Percentiles rank a stretch among this genome's conserved stretches.
Conservation (phyloP, 2,888 invertebrate species). For the Chrysolina americana region DNA sequence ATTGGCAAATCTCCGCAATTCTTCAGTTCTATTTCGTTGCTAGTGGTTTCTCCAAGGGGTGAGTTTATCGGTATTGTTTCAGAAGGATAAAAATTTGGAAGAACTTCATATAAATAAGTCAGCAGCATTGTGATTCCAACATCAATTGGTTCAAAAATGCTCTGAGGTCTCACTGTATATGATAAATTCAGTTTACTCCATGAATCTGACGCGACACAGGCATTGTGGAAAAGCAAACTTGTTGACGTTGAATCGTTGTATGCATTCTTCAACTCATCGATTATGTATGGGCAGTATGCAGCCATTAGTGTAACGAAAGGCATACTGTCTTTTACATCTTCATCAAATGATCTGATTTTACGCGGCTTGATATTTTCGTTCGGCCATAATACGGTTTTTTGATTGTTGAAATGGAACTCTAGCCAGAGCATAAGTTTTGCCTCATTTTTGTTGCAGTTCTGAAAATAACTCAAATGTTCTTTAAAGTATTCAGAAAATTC, state of each 20-base stretch:
- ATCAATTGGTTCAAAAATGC: constrained; percentile 72
- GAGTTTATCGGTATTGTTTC: constrained; percentile 70
- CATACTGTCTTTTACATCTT: constrained; percentile 72
- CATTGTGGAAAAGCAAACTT: constrained; percentile 73
- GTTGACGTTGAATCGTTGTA: constrained; percentile 67
- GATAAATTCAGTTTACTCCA: constrained; percentile 73
- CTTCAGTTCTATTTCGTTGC: constrained; percentile 67
- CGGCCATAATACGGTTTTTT: constrained; percentile 68
- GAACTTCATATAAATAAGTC: constrained; percentile 70
- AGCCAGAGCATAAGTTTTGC: constrained; percentile 68
- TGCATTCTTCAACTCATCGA: constrained; percentile 69
- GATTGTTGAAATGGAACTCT: constrained; percentile 64
- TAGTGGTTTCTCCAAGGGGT: constrained; percentile 69
- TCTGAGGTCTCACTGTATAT: constrained; percentile 72
- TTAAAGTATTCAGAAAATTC: constrained; percentile 46
- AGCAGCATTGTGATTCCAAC: constrained; percentile 75
- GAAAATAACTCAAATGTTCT: constrained; percentile 32
- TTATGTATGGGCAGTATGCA: constrained; percentile 75
- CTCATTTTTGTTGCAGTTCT: constrained; percentile 55
- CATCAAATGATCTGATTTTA: constrained; percentile 69
- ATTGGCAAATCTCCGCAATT: constrained; percentile 61
- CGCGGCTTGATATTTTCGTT: constrained; percentile 63
- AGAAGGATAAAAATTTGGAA: constrained; percentile 72
- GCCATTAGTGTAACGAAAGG: constrained; percentile 73
- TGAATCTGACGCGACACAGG: constrained; percentile 67